These are phyloP conservation scores for Brachionus koreanus DNA, from an alignment of 1,140 invertebrate genomes.

Conservation along the genomic window DNA sequence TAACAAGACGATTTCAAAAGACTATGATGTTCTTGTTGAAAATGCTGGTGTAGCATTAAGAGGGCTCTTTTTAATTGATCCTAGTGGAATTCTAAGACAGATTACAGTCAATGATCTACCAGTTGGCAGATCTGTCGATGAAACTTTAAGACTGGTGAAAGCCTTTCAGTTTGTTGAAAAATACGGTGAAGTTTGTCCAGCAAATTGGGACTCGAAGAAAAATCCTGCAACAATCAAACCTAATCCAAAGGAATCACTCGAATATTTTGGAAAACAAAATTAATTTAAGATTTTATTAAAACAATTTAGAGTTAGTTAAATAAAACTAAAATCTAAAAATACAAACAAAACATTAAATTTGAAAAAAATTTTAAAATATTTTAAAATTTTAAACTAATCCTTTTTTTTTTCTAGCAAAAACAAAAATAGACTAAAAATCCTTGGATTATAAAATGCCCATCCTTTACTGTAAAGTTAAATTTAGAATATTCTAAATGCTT, in stretches of 20 bases:
- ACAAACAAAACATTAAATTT: neutral
- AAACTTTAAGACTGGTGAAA: constrained; percentile 81
- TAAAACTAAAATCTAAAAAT: neutral
- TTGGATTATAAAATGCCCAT: neutral
- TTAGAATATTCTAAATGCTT: neutral
- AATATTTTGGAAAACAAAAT: constrained; percentile 58
- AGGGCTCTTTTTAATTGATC: constrained; percentile 67
- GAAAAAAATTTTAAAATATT: neutral
- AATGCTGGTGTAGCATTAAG: constrained; percentile 78
- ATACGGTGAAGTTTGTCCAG: constrained; percentile 70
- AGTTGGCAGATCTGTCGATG: constrained; percentile 75
- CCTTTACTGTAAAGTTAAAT: neutral
- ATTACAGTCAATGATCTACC: constrained; percentile 70
- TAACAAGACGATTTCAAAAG: constrained; percentile 76
- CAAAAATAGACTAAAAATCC: neutral
- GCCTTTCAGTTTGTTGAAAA: constrained; percentile 88
- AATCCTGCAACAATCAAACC: constrained; percentile 57
- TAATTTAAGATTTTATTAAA: neutral
- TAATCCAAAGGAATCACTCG: constrained; percentile 51
- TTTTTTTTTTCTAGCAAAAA: neutral
- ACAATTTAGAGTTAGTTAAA: neutral
- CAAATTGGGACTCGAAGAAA: constrained; percentile 49
- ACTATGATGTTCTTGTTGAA: constrained; percentile 82
- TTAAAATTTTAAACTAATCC: neutral
- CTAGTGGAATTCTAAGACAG: constrained; percentile 65